These are phyloP conservation scores for Ormyrus nitidulus DNA, from an alignment of 2,888 invertebrate genomes.

Conservation along the genomic window DNA sequence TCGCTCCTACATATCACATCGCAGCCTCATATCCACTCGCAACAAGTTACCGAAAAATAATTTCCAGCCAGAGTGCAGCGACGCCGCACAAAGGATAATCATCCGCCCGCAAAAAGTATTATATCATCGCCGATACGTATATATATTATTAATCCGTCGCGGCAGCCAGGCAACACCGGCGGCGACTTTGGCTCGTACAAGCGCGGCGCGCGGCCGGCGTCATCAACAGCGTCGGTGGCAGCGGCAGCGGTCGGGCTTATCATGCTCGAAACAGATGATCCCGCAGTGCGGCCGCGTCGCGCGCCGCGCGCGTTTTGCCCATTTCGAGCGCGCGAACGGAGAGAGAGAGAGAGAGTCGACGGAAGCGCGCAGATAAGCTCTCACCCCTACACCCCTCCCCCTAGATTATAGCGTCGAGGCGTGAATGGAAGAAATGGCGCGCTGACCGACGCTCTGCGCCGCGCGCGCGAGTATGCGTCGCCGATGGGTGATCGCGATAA, in stretches of 20 bases:
- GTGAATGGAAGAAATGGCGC: constrained; percentile 38
- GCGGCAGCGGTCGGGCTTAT: constrained; percentile 41
- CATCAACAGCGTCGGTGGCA: not conserved
- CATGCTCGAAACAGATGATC: constrained; percentile 54
- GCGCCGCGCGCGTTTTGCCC: not conserved
- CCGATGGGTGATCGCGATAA: constrained; percentile 13
- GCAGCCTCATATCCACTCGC: no score
- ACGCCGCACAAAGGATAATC: not conserved
- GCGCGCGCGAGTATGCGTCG: not conserved
- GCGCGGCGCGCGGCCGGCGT: no score
- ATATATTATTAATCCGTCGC: no score
- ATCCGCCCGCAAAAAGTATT: not conserved
- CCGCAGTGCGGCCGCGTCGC: constrained; percentile 14
- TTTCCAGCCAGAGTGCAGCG: no score
- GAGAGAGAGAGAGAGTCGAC: not conserved
- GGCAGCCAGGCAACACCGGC: no score
- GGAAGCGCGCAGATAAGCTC: constrained; percentile 30
- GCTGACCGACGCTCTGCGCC: not conserved
- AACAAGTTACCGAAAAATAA: no score
- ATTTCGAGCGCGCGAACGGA: not conserved
- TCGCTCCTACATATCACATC: no score
- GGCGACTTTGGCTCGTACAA: no score
- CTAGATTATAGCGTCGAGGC: constrained; percentile 29
- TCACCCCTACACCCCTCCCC: not conserved
- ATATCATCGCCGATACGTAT: no score